Evolutionary conservation across 2,888 invertebrate species (phyloP).

Genomic region (Apomyelois bistriatella): DNA sequence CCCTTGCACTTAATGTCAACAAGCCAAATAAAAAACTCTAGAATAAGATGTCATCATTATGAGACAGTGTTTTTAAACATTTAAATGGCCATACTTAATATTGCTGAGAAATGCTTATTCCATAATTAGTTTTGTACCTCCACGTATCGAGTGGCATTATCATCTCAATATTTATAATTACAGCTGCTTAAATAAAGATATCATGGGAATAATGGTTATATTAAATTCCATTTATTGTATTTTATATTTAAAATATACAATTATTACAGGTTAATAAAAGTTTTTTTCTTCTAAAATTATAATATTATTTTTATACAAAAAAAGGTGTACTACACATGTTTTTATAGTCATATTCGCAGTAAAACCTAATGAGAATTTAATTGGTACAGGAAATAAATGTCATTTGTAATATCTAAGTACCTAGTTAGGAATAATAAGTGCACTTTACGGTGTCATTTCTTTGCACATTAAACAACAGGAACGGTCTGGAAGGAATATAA

Average conservation of each 20-base stretch:
- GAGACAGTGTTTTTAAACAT: not conserved
- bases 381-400: not conserved
- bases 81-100: not conserved
- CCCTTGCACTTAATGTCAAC: conserved; percentile 18
- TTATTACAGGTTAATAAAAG: too few relatives aligned
- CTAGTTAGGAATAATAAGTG: not conserved
- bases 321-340: too few relatives aligned
- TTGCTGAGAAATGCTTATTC: not conserved
- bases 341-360: not conserved
- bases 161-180: too few relatives aligned
- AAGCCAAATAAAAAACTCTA: conserved; percentile 2
- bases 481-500: not conserved
- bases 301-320: too few relatives aligned
- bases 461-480: not conserved
- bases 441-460: not conserved
- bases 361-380: not conserved
- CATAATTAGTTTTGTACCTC: not conserved
- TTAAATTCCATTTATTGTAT: too few relatives aligned
- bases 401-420: not conserved
- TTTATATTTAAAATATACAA: too few relatives aligned
- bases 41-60: conserved; percentile 4
- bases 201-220: too few relatives aligned
- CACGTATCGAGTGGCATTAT: not conserved
- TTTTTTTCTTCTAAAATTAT: too few relatives aligned
- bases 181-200: too few relatives aligned